These are phyloP conservation scores for Leptatherina wallacei DNA, from an alignment of 2,797 vertebrate genomes.

Conservation along the genomic window DNA sequence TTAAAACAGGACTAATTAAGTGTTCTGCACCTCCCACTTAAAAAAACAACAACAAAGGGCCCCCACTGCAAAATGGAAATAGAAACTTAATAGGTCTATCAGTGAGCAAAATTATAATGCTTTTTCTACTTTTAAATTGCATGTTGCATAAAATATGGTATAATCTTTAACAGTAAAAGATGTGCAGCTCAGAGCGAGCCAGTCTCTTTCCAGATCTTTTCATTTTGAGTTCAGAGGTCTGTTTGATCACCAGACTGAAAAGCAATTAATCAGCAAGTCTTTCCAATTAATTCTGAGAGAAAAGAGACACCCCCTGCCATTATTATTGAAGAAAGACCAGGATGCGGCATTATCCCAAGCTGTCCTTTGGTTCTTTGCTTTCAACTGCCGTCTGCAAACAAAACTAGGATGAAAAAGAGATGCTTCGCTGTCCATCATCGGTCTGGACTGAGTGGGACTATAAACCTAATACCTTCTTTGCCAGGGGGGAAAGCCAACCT, in stretches of 20 bases:
- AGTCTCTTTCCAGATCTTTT: constrained; percentile 27
- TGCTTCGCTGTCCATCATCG: constrained; percentile 56
- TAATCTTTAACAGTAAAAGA: constrained; percentile 20
- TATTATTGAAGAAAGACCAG: constrained; percentile 41
- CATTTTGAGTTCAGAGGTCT: constrained; percentile 40
- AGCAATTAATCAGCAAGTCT: constrained; percentile 37
- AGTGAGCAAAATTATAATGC: constrained; percentile 4
- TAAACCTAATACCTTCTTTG: constrained; percentile 67
- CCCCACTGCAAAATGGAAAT: constrained; percentile 7
- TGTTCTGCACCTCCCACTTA: constrained; percentile 35
- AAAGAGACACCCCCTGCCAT: constrained; percentile 56
- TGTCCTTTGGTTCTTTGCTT: constrained; percentile 59
- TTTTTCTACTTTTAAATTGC: constrained; percentile 12
- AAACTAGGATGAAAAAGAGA: constrained; percentile 62
- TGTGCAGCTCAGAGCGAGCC: constrained; percentile 8
- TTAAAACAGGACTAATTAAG: constrained; percentile 43
- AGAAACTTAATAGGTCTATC: neutral
- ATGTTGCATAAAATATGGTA: constrained; percentile 8
- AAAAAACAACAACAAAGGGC: constrained; percentile 35
- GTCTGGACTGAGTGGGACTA: constrained; percentile 27
- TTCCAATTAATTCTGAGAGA: constrained; percentile 62
- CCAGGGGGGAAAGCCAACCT: constrained; percentile 58
- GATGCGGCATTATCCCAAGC: constrained; percentile 27
- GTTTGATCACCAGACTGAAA: constrained; percentile 57
- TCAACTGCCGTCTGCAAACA: constrained; percentile 57